Evolutionary conservation across 2,888 invertebrate genomes (phyloP).

Genomic region (Tyria jacobaeae): DNA sequence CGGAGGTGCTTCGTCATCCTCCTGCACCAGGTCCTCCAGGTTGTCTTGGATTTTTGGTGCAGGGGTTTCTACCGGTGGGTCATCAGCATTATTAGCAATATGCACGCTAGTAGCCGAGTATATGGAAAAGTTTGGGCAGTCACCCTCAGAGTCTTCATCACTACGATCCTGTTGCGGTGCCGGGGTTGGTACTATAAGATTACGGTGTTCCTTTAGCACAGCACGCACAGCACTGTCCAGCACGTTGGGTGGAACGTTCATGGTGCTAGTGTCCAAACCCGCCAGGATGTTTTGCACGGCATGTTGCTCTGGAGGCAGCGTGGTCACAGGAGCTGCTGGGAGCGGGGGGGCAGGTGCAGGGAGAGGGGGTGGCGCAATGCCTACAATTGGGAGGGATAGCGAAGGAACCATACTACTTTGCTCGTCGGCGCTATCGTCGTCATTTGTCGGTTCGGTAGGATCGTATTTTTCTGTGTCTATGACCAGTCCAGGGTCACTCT

Average conservation of each 20-base stretch:
- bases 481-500: slow-evolving; percentile 86
- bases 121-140: slow-evolving; percentile 94
- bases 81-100: slow-evolving; percentile 85
- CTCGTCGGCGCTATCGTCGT: slow-evolving; percentile 62
- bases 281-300: slow-evolving; percentile 58
- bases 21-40: slow-evolving; percentile 44
- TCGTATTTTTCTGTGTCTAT: slow-evolving; percentile 87
- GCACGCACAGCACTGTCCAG: slow-evolving; percentile 74
- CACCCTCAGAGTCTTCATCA: slow-evolving; percentile 87
- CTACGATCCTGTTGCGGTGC: slow-evolving; percentile 62
- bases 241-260: slow-evolving; percentile 61
- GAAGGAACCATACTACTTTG: slow-evolving; percentile 16
- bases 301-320: slow-evolving; percentile 21
- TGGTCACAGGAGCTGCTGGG: slow-evolving; percentile 19
- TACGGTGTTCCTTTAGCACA: slow-evolving; percentile 73
- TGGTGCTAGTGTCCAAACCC: slow-evolving; percentile 54
- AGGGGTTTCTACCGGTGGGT: slow-evolving; percentile 34
- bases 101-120: slow-evolving; percentile 94
- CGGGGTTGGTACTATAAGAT: slow-evolving; percentile 52
- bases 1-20: slow-evolving; percentile 34
- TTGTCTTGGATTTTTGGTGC: slow-evolving; percentile 22
- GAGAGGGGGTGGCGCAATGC: slow-evolving; percentile 22
- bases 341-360: slow-evolving; percentile 21
- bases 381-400: slow-evolving; percentile 16
- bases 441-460: slow-evolving; percentile 84